These are phyloP conservation scores for Tholera decimalis DNA, from an alignment of 2,888 invertebrate species.

Conservation along the genomic window DNA sequence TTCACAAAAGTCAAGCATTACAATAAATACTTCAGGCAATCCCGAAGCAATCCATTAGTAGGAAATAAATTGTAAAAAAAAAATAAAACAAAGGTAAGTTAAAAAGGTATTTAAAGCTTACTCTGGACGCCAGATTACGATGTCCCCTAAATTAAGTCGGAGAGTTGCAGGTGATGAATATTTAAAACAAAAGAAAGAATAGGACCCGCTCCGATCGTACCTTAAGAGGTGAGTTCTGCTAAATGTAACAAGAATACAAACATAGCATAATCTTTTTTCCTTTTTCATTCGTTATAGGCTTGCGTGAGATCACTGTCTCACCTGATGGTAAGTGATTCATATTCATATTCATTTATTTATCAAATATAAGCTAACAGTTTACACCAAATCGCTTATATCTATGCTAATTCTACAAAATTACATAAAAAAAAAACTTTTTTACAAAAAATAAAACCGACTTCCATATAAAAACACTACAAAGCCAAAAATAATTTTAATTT, in stretches of 20 bases:
- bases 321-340: too few species aligned
- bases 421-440: too few species aligned
- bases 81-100: slow-evolving; percentile 70
- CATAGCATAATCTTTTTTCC: not conserved
- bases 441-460: too few species aligned
- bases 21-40: slow-evolving; percentile 30
- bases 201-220: slow-evolving; percentile 41
- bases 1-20: slow-evolving; percentile 7
- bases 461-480: too few species aligned
- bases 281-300: too few species aligned
- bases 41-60: slow-evolving; percentile 54
- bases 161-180: slow-evolving; percentile 79
- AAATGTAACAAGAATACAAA: slow-evolving; percentile 10
- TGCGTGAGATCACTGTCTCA: too few species aligned
- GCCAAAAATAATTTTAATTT: too few species aligned
- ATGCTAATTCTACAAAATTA: too few species aligned
- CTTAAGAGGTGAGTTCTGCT: slow-evolving; percentile 36
- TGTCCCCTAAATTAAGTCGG: slow-evolving; percentile 78
- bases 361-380: too few species aligned
- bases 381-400: too few species aligned
- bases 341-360: too few species aligned
- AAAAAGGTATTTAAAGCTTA: slow-evolving; percentile 79
- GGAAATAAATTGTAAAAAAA: slow-evolving; percentile 59
- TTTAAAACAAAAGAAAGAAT: slow-evolving; percentile 73
- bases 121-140: slow-evolving; percentile 76